Conservation (phyloP, 2,113 vertebrate species). For the Sula dactylatra region DNA sequence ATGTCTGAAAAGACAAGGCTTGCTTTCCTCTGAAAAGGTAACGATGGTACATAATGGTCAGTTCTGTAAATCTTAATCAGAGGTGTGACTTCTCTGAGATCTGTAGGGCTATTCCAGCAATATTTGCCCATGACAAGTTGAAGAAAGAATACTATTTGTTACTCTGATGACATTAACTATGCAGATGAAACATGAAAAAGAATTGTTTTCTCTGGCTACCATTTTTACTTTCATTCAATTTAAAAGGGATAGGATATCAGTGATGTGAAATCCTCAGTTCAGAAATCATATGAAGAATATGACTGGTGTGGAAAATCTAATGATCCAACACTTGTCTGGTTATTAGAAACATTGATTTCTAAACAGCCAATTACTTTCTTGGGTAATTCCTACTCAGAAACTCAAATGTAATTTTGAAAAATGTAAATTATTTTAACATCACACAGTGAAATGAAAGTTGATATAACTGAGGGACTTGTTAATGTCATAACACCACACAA, state of each 20-base stretch:
- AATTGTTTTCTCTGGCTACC: not conserved
- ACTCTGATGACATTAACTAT: not conserved
- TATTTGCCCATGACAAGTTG: not conserved
- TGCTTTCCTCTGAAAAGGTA: not conserved
- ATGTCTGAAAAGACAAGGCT: not conserved
- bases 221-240: not conserved
- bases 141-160: not conserved
- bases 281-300: not conserved
- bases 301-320: conserved; percentile 10
- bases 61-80: not conserved
- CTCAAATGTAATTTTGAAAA: conserved; percentile 24
- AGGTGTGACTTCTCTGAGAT: not conserved
- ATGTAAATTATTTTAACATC: conserved; percentile 40
- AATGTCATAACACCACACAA: conserved; percentile 46
- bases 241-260: not conserved
- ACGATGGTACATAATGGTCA: not conserved
- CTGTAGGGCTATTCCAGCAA: not conserved
- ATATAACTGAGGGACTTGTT: conserved; percentile 52
- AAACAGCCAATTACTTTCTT: conserved; percentile 48
- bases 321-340: conserved; percentile 5
- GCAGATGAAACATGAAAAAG: not conserved
- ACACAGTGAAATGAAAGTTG: conserved; percentile 40
- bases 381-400: conserved; percentile 16
- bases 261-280: not conserved
- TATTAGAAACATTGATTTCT: conserved; percentile 50